Evolutionary conservation across 1,140 invertebrate species (phyloP), one percentile per base, ranked within the genome.

Genomic region (Asobara japonica): DNA sequence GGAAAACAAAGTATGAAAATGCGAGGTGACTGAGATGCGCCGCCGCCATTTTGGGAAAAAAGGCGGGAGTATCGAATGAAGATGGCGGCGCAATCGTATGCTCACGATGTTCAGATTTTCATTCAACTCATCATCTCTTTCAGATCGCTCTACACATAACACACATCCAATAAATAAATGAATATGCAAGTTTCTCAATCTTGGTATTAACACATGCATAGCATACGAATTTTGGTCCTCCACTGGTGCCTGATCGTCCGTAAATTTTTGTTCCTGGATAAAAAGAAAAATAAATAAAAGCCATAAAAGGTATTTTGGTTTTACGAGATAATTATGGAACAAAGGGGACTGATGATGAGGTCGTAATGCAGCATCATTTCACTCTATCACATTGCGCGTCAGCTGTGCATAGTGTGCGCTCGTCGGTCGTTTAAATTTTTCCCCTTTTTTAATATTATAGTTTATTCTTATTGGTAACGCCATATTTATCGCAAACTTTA

Each of bases 371-470:
- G 61, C 61, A 65, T 65, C 62, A 62, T 56, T 56, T 56, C 51
- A 56, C 51, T 56, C 51, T 56, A 56, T 56, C 51, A 69, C 16
- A 25, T 30, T 71, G 45, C 45, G 41, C 64, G 61, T 62, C 62
- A 65, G 61, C 70, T 72, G 65, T 72, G 69, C 70, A 75, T 70
- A 75, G 71, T 75, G 70, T 72, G 71, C 74, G 71, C 71, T 75
- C 71, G 74, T 73, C 74, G 74, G 74, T 75, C 74, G 67, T 72
- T 65, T 36, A 65, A 62, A 48, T 71, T 45, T 51, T 68, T 62
- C 62, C 29, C 60, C 41, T 16, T 27, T 36, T 22, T 51, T 27
- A 16, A 38, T 69, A 61, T 69, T 72, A 18, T 38, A 36, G 16
- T 8, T 31, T 56, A 33, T 33, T 69, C 20, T 69, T 36, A 18